phyloP scores from a whole-genome alignment of 2,113 vertebrate genomes.

The Chrysochloris asiatica region DNA sequence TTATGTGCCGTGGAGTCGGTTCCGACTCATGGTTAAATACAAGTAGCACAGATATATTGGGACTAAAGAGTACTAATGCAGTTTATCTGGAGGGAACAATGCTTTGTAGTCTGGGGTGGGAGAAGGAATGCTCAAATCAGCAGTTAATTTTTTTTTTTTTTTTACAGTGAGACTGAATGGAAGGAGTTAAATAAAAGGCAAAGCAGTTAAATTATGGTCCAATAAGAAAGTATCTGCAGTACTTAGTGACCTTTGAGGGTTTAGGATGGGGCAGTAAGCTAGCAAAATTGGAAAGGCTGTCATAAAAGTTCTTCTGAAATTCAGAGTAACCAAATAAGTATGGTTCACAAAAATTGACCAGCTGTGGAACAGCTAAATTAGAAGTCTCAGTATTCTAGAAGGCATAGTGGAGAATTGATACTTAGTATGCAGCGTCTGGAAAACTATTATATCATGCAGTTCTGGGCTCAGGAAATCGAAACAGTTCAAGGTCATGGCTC shows the following conservation, averaged over 20 bases:
- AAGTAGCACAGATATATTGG: not conserved
- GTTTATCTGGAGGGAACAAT: slow-evolving; percentile 19
- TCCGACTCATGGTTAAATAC: no score
- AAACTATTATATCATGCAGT: not conserved
- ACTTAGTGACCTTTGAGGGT: not conserved
- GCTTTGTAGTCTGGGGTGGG: not conserved
- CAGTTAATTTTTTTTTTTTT: slow-evolving; percentile 19
- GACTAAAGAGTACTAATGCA: not conserved
- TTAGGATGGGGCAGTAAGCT: not conserved
- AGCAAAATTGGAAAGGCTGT: slow-evolving; percentile 15
- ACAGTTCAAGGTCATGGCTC: not conserved
- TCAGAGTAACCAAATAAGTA: not conserved
- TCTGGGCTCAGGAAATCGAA: slow-evolving; percentile 16
- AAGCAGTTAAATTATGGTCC: not conserved
- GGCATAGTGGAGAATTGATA: not conserved
- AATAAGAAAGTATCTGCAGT: slow-evolving; percentile 28
- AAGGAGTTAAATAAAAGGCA: slow-evolving; percentile 4
- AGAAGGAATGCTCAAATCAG: not conserved
- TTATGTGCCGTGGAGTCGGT: no score
- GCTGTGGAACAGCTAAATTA: not conserved
- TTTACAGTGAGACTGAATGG: not conserved
- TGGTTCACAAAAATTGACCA: not conserved
- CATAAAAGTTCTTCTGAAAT: not conserved
- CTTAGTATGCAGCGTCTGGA: not conserved
- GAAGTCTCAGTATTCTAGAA: not conserved